Percentiles rank a stretch among this genome's conserved stretches.
phyloP scores from a whole-genome alignment of 2,113 vertebrate species.

The Chaetura pelagica region DNA sequence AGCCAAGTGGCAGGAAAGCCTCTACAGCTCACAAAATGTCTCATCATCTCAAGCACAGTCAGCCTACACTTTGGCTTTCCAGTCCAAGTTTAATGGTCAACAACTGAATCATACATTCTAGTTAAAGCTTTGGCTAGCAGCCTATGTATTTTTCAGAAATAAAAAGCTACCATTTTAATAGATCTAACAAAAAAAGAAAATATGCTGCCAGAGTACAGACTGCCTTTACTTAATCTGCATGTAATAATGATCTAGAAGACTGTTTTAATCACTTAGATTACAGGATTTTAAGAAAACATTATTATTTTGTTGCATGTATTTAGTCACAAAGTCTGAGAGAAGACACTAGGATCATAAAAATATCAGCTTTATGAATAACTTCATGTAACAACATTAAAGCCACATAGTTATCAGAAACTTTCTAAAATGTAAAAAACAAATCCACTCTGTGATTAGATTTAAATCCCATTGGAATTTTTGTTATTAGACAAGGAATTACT shows the following conservation, averaged over 20 bases:
- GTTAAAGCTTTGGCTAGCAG: background rate
- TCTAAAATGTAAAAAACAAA: background rate
- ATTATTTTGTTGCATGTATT: background rate
- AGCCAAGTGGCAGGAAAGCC: background rate
- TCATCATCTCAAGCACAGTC: background rate
- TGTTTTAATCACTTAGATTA: background rate
- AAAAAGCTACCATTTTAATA: background rate
- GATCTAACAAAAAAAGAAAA: background rate
- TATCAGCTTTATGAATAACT: background rate
- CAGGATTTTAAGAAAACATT: background rate
- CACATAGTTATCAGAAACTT: background rate
- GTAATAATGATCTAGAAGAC: background rate
- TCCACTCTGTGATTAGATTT: background rate
- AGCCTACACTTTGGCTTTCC: background rate
- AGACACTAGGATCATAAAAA: background rate
- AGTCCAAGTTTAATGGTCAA: background rate
- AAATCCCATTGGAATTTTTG: background rate
- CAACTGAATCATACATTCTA: background rate
- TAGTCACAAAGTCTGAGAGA: background rate
- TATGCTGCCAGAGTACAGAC: background rate
- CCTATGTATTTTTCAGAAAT: background rate
- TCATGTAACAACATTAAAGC: background rate
- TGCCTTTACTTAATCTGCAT: background rate
- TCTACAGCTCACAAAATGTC: background rate
- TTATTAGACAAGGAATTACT: slow-evolving; percentile 56